Evolutionary conservation across 2,113 vertebrate species (phyloP), one percentile per base, ranked within the genome.

Genomic region (Phalacrocorax aristotelis): DNA sequence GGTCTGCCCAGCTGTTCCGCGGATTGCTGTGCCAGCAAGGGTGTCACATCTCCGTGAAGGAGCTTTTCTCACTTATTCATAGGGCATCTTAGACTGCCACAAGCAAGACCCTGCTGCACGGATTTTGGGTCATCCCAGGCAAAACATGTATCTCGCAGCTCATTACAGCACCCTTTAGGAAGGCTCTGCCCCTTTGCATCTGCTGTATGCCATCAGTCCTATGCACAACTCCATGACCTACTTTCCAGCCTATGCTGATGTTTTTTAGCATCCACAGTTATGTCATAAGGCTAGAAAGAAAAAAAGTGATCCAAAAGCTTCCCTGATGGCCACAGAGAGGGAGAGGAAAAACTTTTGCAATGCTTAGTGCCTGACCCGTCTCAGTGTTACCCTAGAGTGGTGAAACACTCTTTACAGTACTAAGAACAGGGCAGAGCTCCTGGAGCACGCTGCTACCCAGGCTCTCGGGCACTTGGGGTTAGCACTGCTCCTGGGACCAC

Each of bases 391-490:
- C 7, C 9, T 14, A 25, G 13, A 4, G 10, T 8, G 21, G 46
- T 26, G 36, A 38, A 85, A 86, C 15, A 13, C 15, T 44, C 15
- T 84, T 46, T 55, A 11, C 48, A 51, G 38, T 25, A 22, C 34
- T 13, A 30, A 66, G 23, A 36, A 19, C 3, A 23, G 54, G 48
- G 9, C 69, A 74, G 46, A 49, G 49, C 21, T 48, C 40, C 36
- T 0, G 2, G 12, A 15, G 29, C 46, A 30, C 1, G 0, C 48
- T 62, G 55, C 22, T 15, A 46, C 6, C 15, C 36, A 27, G 10
- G 13, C 40, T 29, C 51, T 54, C 5, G 21, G 25, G 27, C 25
- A 14, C 4, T 7, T 3, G 1, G 23, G 23, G 20, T 25, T 51
- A 13, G 14, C 61, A 4, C 20, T 62, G 66, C 48, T 48, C 40